Percentiles rank a stretch among this genome's conserved stretches.
Conservation (phyloP, 2,888 invertebrate species). For the Zele albiditarsus region DNA sequence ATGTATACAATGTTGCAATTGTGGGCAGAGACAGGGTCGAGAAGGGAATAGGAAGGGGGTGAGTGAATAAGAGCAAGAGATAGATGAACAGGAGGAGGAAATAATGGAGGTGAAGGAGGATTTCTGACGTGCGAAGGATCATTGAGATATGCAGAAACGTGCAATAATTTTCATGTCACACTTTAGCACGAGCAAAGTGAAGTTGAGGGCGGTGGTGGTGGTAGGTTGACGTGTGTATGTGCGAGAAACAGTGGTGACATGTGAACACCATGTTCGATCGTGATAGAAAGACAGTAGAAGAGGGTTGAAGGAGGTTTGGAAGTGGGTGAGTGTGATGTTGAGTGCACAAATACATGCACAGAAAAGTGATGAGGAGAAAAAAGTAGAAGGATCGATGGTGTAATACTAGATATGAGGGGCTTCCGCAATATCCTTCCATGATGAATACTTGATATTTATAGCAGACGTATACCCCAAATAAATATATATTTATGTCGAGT, state of each 20-base stretch:
- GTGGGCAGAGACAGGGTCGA: neutral
- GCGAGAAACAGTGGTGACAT: conserved; percentile 36
- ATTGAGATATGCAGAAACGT: conserved; percentile 63
- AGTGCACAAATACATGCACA: neutral
- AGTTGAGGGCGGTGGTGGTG: conserved; percentile 20
- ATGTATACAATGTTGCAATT: conserved; percentile 7
- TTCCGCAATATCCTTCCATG: neutral
- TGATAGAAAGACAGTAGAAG: conserved; percentile 40
- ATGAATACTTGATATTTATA: neutral
- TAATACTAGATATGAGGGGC: neutral
- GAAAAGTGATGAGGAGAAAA: conserved; percentile 4
- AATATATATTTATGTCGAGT: conserved; percentile 3
- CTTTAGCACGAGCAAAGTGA: conserved; percentile 58
- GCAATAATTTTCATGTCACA: conserved; percentile 61
- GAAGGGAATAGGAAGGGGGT: conserved; percentile 13
- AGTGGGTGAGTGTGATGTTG: conserved; percentile 25
- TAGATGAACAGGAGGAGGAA: conserved; percentile 47
- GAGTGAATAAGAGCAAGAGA: neutral
- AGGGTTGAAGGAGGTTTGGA: conserved; percentile 27
- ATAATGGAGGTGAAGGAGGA: conserved; percentile 24
- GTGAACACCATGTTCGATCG: conserved; percentile 39
- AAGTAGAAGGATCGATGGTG: neutral
- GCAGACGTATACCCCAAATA: neutral
- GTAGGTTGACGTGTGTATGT: conserved; percentile 32
- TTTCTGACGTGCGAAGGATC: conserved; percentile 48